These are phyloP conservation scores for Myiotriccus ornatus DNA, from an alignment of 2,797 vertebrate genomes.

Conservation along the genomic window DNA sequence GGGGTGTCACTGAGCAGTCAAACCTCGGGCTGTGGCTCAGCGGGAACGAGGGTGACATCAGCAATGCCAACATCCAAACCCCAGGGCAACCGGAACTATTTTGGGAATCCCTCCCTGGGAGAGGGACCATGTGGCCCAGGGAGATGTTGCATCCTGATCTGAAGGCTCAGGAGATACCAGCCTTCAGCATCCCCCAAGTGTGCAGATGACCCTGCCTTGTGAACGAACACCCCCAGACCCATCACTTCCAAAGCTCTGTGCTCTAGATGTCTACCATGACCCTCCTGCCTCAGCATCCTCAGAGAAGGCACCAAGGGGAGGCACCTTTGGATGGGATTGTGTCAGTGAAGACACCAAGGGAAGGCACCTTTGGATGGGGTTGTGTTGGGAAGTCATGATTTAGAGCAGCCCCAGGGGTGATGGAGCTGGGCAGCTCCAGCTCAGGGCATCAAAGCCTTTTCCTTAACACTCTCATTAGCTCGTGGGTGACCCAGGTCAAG, in stretches of 20 bases:
- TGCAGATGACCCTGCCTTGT: not conserved
- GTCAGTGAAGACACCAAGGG: not conserved
- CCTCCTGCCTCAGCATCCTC: fast-evolving
- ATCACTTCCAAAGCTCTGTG: not conserved
- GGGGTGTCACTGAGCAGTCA: not conserved
- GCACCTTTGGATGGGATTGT: fast-evolving
- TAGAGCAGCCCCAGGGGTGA: too few species aligned
- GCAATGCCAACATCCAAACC: fast-evolving
- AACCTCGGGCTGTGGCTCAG: fast-evolving
- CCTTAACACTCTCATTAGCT: not conserved
- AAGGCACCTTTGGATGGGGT: fast-evolving
- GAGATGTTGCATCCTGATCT: not conserved
- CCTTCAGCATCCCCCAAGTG: not conserved
- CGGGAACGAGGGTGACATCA: not conserved
- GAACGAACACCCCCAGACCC: not conserved
- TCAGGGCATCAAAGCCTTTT: not conserved
- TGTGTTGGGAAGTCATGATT: not conserved
- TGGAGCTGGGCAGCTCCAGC: not conserved
- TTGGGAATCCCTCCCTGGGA: not conserved
- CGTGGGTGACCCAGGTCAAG: not conserved
- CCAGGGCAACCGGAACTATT: fast-evolving
- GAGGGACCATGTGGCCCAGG: too few species aligned
- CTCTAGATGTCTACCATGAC: fast-evolving
- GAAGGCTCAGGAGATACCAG: not conserved
- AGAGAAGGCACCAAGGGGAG: not conserved